A percentile compares a stretch with the other conserved stretches of the same genome.
Evolutionary conservation across 1,140 invertebrate species (phyloP).

Genomic region (Trachymyrmex septentrionalis): DNA sequence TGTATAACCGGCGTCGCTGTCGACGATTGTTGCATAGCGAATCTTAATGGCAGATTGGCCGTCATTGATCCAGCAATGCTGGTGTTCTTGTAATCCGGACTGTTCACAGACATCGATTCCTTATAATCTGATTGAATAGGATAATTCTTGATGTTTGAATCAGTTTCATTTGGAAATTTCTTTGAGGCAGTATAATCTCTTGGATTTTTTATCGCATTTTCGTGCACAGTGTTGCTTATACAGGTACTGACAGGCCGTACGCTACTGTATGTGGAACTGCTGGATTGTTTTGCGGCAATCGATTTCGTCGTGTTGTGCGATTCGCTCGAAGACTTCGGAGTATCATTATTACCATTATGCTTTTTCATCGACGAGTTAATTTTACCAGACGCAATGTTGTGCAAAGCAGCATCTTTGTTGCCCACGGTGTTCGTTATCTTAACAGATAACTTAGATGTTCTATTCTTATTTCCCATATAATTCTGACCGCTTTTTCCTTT

Average conservation of each 20-base stretch:
- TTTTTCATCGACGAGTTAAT: constrained; percentile 72
- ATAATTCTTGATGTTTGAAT: constrained; percentile 74
- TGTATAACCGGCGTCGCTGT: constrained; percentile 44
- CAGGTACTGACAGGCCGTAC: constrained; percentile 52
- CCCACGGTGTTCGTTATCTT: constrained; percentile 46
- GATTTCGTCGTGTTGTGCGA: constrained; percentile 63
- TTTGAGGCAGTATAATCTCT: constrained; percentile 72
- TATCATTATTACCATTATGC: constrained; percentile 57
- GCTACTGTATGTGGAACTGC: constrained; percentile 63
- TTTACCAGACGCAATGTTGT: constrained; percentile 42
- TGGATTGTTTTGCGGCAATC: constrained; percentile 57
- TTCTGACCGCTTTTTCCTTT: constrained; percentile 70
- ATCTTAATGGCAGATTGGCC: constrained; percentile 64
- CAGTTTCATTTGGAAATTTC: constrained; percentile 69
- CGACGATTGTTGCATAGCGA: constrained; percentile 57
- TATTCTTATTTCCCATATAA: constrained; percentile 64
- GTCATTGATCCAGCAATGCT: constrained; percentile 43
- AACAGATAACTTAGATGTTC: constrained; percentile 59
- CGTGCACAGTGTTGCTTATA: constrained; percentile 62
- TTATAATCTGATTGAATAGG: constrained; percentile 67
- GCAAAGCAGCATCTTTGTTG: constrained; percentile 64
- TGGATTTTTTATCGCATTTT: constrained; percentile 60
- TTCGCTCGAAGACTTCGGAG: constrained; percentile 57
- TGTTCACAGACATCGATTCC: constrained; percentile 63
- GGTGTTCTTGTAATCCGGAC: constrained; percentile 73